Conservation (phyloP, 2,797 vertebrate species). For the Rhinichthys osculus region DNA sequence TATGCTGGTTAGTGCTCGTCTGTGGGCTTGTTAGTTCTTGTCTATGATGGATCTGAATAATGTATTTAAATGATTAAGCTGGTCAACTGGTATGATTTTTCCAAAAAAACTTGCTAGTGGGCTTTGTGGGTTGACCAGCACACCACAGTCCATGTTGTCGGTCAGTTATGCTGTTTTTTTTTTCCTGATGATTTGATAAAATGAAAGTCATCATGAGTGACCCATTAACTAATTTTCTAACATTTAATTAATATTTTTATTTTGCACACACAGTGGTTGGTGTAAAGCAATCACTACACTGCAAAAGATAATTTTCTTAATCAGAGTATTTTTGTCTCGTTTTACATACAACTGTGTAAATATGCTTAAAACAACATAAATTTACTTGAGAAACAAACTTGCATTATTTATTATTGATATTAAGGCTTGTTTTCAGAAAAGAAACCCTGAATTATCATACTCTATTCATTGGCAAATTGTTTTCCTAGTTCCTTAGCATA, state of each 20-base stretch:
- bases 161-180: neutral
- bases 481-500: neutral
- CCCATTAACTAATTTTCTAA: neutral
- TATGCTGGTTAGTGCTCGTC: neutral
- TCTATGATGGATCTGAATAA: neutral
- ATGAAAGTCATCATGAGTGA: neutral
- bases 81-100: neutral
- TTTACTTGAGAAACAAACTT: neutral
- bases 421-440: conserved; percentile 1
- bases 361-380: neutral
- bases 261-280: neutral
- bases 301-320: neutral
- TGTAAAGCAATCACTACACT: neutral
- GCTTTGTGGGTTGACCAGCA: neutral
- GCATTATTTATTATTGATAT: conserved; percentile 7
- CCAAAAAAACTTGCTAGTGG: neutral
- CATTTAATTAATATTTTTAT: neutral
- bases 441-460: neutral
- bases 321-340: neutral
- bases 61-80: neutral
- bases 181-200: neutral
- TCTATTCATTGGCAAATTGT: conserved; percentile 1
- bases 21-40: neutral
- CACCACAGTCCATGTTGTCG: neutral
- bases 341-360: neutral